phyloP scores from a whole-genome alignment of 2,888 invertebrate species.

The Furcula furcula region DNA sequence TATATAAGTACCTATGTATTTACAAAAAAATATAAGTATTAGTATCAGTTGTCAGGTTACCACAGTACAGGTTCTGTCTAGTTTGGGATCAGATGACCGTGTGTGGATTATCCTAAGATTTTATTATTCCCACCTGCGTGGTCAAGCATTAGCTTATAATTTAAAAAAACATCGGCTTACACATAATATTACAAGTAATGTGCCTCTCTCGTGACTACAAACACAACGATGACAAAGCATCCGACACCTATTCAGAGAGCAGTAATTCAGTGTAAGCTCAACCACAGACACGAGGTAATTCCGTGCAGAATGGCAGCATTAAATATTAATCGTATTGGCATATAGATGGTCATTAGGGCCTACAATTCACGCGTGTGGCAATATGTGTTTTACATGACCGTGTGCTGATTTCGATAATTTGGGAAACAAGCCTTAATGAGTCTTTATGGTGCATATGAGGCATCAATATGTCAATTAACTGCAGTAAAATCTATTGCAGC shows the following conservation, averaged over 20 bases:
- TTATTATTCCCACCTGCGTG: too few species aligned
- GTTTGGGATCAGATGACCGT: too few species aligned
- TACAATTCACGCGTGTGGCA: slow-evolving; percentile 58
- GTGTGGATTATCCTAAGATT: too few species aligned
- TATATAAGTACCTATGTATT: too few species aligned
- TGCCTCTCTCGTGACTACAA: slow-evolving; percentile 16
- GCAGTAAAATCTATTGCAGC: too few species aligned
- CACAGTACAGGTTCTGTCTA: too few species aligned
- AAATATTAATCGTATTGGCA: slow-evolving; percentile 77
- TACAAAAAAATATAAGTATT: too few species aligned
- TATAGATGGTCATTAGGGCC: slow-evolving; percentile 65
- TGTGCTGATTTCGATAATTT: slow-evolving; percentile 50
- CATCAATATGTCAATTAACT: too few species aligned
- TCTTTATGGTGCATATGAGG: too few species aligned
- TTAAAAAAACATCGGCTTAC: too few species aligned
- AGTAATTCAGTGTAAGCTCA: slow-evolving; percentile 70
- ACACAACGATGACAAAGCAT: slow-evolving; percentile 47
- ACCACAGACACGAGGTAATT: slow-evolving; percentile 70
- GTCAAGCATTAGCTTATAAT: too few species aligned
- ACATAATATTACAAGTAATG: background rate
- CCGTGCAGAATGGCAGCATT: slow-evolving; percentile 67
- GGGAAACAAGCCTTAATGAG: slow-evolving; percentile 3
- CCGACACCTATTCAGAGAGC: slow-evolving; percentile 58
- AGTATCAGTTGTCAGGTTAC: too few species aligned
- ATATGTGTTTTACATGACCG: slow-evolving; percentile 43